Base-by-base conservation (phyloP, 2,888 invertebrate species). In the Ochlodes sylvanus region DNA sequence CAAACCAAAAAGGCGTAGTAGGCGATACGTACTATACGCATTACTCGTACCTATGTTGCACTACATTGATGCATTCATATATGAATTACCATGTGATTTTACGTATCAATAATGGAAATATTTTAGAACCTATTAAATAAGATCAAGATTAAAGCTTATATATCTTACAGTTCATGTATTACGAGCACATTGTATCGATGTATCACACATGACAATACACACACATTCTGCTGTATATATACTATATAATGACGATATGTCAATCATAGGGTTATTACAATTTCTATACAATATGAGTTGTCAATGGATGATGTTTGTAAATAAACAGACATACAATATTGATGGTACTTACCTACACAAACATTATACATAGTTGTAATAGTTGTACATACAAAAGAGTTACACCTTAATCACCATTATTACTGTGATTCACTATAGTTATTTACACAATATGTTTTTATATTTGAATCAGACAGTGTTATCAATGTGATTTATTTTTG, bases 1-100 rank as follows among this genome's bases (percentile, higher is more conserved):
- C 84, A 83, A 87, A 88, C 86, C 85, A 87, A 91, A 92, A 90
- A 92, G 92, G 92, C 93, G 93, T 92, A 92, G 90, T 92, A 92
- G 71, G 74, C 77, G 74, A 72, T 73, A 68, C 56, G 72, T 73
- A 68, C 65, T 61, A 63, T 57, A 63, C 52, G 68, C 57, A 52
- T 58, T 27, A 38, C 47, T 47, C 38, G 61, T 61, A 50, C 19
- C 7, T 41, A 56, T 62, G 56, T 56, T 56, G 32, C 55, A 32
- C 15, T 60, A 61, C 55, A 55, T 61, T 61, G 60, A 67, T 55
- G 38, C 54, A 44, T 60, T 32, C 12, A 4, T 32, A 27, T 15
- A n/a, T 32, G n/a, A 58, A 38, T 65, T 58, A 50, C 54, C 44
- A 55, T 44, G 34, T 64, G 56, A 64, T 44, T 66, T 44, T 52